A percentile compares a stretch with the other conserved stretches of the same genome.
Evolutionary conservation across 2,888 invertebrate species (phyloP).

Genomic region (Xestia sexstrigata): DNA sequence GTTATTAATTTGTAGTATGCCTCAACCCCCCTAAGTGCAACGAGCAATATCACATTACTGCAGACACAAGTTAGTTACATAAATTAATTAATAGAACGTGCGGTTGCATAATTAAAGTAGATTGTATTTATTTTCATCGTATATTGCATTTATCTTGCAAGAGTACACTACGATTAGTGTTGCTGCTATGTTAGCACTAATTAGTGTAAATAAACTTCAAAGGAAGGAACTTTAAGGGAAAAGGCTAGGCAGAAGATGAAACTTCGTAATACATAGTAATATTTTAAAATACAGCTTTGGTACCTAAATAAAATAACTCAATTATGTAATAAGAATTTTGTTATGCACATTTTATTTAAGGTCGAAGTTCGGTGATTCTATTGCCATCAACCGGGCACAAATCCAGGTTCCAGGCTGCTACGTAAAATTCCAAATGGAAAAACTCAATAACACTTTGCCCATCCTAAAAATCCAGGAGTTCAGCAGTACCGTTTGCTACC

Average conservation of each 20-base stretch:
- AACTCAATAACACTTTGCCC: not conserved
- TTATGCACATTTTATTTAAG: not conserved
- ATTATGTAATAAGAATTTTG: not conserved
- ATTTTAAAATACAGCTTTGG: not conserved
- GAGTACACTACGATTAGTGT: slow-evolving; percentile 42
- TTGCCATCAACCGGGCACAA: not conserved
- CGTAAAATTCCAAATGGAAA: not conserved
- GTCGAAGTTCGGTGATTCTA: not conserved
- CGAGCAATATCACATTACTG: slow-evolving; percentile 67
- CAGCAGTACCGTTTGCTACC: not conserved
- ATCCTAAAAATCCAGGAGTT: not conserved
- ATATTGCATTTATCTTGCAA: slow-evolving; percentile 57
- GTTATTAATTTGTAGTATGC: not conserved
- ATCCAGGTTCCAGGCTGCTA: not conserved
- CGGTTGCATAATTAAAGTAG: slow-evolving; percentile 73
- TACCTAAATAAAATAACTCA: not conserved
- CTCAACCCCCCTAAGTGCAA: slow-evolving; percentile 53
- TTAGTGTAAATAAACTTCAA: not conserved
- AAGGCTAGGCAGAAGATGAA: too few species aligned
- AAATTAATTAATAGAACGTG: slow-evolving; percentile 77
- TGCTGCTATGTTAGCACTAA: slow-evolving; percentile 9
- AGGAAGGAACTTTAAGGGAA: too few species aligned
- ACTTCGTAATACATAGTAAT: not conserved
- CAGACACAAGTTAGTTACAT: slow-evolving; percentile 69
- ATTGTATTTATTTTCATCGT: slow-evolving; percentile 67